Evolutionary conservation across 1,140 invertebrate species (phyloP).

Genomic region (Aphaenogaster rudis): DNA sequence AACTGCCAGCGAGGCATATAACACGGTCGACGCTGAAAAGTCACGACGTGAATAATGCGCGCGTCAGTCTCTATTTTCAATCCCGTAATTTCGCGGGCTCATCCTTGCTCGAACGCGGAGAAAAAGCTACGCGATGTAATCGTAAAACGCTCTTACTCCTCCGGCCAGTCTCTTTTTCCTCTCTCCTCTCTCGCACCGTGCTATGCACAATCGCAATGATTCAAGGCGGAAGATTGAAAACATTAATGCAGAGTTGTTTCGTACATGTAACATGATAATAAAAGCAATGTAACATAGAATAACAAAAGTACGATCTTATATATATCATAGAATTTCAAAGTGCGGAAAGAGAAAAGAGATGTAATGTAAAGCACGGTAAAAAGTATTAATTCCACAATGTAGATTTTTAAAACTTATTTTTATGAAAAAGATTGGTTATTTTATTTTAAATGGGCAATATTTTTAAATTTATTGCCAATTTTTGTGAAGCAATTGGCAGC

Average conservation of each 20-base stretch:
- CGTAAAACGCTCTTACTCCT: constrained; percentile 26
- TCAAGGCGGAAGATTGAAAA: constrained; percentile 39
- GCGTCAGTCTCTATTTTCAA: constrained; percentile 57
- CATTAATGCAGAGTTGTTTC: neutral
- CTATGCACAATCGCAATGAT: constrained; percentile 19
- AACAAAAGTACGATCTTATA: neutral
- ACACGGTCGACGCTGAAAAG: constrained; percentile 48
- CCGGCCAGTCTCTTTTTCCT: constrained; percentile 16
- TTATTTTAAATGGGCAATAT: neutral
- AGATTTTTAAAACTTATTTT: neutral
- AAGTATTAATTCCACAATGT: neutral
- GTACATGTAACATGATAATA: neutral
- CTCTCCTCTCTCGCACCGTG: too few species aligned
- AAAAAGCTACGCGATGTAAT: constrained; percentile 47
- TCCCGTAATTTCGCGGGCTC: constrained; percentile 43
- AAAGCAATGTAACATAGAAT: constrained; percentile 3
- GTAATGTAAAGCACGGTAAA: neutral
- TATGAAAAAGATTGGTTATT: neutral
- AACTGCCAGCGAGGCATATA: constrained; percentile 13
- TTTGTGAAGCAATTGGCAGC: neutral
- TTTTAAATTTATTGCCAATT: neutral
- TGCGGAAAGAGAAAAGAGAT: neutral
- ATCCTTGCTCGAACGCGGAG: constrained; percentile 33
- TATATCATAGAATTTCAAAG: neutral
- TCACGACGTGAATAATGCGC: constrained; percentile 50